phyloP scores from a whole-genome alignment of 2,797 vertebrate species.

The Macropodus opercularis region DNA sequence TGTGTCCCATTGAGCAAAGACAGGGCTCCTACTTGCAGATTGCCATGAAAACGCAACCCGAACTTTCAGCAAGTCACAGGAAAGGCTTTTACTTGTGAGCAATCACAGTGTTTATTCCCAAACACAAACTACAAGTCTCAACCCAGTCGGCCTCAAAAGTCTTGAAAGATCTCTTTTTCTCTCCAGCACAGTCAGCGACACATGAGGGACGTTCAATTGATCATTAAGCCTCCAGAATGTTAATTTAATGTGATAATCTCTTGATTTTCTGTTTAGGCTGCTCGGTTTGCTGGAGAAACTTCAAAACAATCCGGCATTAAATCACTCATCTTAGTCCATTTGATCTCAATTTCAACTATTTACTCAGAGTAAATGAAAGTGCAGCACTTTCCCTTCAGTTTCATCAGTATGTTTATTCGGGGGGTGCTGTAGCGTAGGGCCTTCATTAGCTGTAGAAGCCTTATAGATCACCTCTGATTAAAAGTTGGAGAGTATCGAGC shows the following conservation, averaged over 20 bases:
- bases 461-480: slow-evolving; percentile 61
- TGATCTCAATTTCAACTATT: slow-evolving; percentile 43
- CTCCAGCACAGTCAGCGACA: neutral
- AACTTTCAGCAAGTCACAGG: slow-evolving; percentile 57
- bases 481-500: slow-evolving; percentile 56
- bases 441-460: slow-evolving; percentile 52
- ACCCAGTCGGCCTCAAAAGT: slow-evolving; percentile 17
- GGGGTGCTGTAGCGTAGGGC: slow-evolving; percentile 33
- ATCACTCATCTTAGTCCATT: slow-evolving; percentile 42
- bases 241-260: slow-evolving; percentile 9
- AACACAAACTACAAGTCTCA: slow-evolving; percentile 44
- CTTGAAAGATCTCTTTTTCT: slow-evolving; percentile 44
- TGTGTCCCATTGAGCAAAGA: slow-evolving; percentile 62
- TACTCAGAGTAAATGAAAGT: slow-evolving; percentile 46
- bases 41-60: slow-evolving; percentile 50
- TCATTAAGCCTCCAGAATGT: slow-evolving; percentile 23
- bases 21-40: slow-evolving; percentile 57
- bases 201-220: slow-evolving; percentile 26
- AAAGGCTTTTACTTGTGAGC: slow-evolving; percentile 45
- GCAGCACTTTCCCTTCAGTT: slow-evolving; percentile 27
- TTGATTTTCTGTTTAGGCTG: slow-evolving; percentile 27
- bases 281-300: slow-evolving; percentile 21
- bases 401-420: slow-evolving; percentile 56
- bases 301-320: slow-evolving; percentile 38
- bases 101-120: slow-evolving; percentile 44